A percentile compares a stretch with the other conserved stretches of the same genome.
phyloP scores from a whole-genome alignment of 2,113 vertebrate genomes.

The Planiliza haematocheilus region DNA sequence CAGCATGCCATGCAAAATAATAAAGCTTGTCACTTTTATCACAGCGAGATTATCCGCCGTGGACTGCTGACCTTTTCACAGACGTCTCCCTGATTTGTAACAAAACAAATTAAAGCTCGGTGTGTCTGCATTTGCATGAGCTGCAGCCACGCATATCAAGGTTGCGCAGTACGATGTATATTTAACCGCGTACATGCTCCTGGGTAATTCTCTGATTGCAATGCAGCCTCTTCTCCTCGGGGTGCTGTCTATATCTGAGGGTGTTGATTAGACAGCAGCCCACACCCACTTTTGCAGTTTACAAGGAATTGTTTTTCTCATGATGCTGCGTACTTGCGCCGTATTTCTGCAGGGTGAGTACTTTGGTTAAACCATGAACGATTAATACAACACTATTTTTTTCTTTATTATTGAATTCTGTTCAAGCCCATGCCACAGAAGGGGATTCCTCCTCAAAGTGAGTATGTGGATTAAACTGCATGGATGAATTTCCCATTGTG shows the following conservation, averaged over 20 bases:
- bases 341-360: conserved; percentile 21
- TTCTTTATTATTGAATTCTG: conserved; percentile 1
- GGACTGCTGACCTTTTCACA: conserved; percentile 12
- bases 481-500: conserved; percentile 1
- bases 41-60: not conserved
- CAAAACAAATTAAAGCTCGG: conserved; percentile 8
- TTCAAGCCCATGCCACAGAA: not conserved
- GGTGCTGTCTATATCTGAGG: conserved; percentile 51
- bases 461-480: conserved; percentile 16
- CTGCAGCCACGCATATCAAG: not conserved
- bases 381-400: conserved; percentile 32
- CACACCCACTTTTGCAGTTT: conserved; percentile 51
- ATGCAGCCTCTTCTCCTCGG: conserved; percentile 43
- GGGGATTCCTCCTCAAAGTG: not conserved
- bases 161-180: conserved; percentile 28
- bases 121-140: conserved; percentile 31
- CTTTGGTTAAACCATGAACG: conserved; percentile 34
- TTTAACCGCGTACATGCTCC: conserved; percentile 7
- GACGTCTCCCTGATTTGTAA: not conserved
- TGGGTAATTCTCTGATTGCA: conserved; percentile 51
- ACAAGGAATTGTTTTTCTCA: conserved; percentile 32
- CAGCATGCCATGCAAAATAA: not conserved
- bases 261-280: conserved; percentile 67
- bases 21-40: not conserved
- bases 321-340: conserved; percentile 28